These are phyloP conservation scores for Phragmatobia fuliginosa DNA, from an alignment of 2,888 invertebrate genomes.

Conservation along the genomic window DNA sequence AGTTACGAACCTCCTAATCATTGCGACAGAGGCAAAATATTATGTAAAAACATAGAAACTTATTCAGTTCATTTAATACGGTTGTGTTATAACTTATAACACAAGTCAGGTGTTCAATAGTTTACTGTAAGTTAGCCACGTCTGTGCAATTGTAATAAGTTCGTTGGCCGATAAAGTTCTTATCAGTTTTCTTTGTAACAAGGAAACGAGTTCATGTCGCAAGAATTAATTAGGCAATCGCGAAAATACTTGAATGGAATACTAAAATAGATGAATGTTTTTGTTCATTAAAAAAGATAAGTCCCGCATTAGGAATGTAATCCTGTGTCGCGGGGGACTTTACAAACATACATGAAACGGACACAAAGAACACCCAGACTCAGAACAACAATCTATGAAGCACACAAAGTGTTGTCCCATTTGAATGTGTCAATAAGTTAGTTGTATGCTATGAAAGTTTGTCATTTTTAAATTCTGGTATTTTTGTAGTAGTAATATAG, in stretches of 20 bases:
- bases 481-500: neutral
- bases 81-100: slow-evolving; percentile 32
- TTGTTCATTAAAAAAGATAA: no score
- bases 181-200: slow-evolving; percentile 78
- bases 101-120: slow-evolving; percentile 49
- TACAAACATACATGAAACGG: no score
- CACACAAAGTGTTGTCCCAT: no score
- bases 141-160: slow-evolving; percentile 70
- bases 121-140: slow-evolving; percentile 39
- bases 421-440: neutral
- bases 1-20: neutral
- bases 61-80: slow-evolving; percentile 13
- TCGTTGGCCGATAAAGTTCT: slow-evolving; percentile 78
- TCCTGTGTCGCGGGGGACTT: no score
- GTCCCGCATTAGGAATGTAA: no score
- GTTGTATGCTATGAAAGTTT: neutral
- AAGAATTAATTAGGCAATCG: slow-evolving; percentile 69
- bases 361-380: no score
- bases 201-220: slow-evolving; percentile 65
- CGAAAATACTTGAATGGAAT: slow-evolving; percentile 49
- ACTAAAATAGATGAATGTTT: slow-evolving; percentile 5
- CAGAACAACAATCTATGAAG: no score
- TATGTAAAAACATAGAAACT: neutral
- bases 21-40: neutral
- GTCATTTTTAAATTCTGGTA: neutral